Percentiles rank a stretch among this genome's conserved stretches.
Conservation (phyloP, 1,140 invertebrate species). For the Phthorimaea operculella region DNA sequence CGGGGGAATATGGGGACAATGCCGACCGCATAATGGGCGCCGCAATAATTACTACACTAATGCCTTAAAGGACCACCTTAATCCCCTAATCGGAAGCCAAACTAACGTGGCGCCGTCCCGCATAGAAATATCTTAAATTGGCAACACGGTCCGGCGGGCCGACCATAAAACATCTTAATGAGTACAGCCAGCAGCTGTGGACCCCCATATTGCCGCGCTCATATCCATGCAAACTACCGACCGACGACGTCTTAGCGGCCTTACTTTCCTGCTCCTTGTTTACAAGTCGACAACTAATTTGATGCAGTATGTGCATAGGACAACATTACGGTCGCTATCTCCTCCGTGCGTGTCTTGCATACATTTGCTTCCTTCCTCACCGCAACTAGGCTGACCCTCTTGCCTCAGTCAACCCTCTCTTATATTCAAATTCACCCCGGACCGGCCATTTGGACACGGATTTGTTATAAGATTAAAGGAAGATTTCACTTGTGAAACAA, state of each 20-base stretch:
- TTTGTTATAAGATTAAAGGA: slow-evolving; percentile 71
- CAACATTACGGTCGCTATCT: slow-evolving; percentile 62
- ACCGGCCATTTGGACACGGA: slow-evolving; percentile 67
- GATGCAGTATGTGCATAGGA: slow-evolving; percentile 69
- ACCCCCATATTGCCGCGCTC: slow-evolving; percentile 60
- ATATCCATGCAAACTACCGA: slow-evolving; percentile 66
- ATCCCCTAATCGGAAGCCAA: slow-evolving; percentile 66
- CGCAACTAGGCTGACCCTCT: slow-evolving; percentile 47
- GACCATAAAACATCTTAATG: slow-evolving; percentile 68
- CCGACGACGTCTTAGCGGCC: slow-evolving; percentile 58
- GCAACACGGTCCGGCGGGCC: slow-evolving; percentile 61
- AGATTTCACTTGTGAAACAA: slow-evolving; percentile 69
- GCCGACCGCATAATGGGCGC: slow-evolving; percentile 46
- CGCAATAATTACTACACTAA: slow-evolving; percentile 63
- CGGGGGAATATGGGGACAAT: slow-evolving; percentile 38
- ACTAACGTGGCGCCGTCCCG: slow-evolving; percentile 60
- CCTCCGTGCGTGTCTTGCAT: slow-evolving; percentile 60
- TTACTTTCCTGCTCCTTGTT: slow-evolving; percentile 61
- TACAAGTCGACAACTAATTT: slow-evolving; percentile 69
- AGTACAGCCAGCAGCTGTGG: slow-evolving; percentile 60
- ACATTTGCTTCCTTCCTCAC: slow-evolving; percentile 51
- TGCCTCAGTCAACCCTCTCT: slow-evolving; percentile 48
- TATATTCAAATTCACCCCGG: slow-evolving; percentile 64
- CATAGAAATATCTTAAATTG: slow-evolving; percentile 68
- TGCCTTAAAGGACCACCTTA: slow-evolving; percentile 61